Percentiles rank a stretch among this genome's conserved stretches.
Conservation (phyloP, 2,797 vertebrate species). For the Pogoniulus pusillus region DNA sequence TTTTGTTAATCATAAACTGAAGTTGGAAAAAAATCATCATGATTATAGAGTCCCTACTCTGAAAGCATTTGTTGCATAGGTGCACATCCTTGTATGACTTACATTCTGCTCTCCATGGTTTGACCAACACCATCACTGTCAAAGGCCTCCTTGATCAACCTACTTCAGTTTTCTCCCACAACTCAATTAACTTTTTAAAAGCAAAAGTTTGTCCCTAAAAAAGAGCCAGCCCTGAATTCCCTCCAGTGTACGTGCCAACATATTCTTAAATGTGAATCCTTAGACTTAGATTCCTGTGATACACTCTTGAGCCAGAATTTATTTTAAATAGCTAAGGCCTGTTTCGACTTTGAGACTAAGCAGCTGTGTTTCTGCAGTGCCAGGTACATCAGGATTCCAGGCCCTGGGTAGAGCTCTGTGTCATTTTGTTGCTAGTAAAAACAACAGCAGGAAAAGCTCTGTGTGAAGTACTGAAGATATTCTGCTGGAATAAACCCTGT, state of each 20-base stretch:
- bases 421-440: background rate
- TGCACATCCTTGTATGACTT: background rate
- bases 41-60: background rate
- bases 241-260: background rate
- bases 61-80: background rate
- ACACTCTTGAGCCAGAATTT: background rate
- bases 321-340: background rate
- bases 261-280: background rate
- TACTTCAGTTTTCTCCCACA: background rate
- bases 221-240: background rate
- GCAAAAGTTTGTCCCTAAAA: background rate
- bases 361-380: background rate
- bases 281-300: background rate
- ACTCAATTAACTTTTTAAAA: background rate
- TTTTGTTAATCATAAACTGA: background rate
- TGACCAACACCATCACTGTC: background rate
- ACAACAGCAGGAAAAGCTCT: background rate
- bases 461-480: background rate
- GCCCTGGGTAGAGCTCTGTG: background rate
- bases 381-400: background rate
- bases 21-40: conserved; percentile 12
- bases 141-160: background rate
- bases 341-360: background rate
- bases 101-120: background rate
- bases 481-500: background rate